phyloP scores from a whole-genome alignment of 2,797 vertebrate species.

The Argya squamiceps region DNA sequence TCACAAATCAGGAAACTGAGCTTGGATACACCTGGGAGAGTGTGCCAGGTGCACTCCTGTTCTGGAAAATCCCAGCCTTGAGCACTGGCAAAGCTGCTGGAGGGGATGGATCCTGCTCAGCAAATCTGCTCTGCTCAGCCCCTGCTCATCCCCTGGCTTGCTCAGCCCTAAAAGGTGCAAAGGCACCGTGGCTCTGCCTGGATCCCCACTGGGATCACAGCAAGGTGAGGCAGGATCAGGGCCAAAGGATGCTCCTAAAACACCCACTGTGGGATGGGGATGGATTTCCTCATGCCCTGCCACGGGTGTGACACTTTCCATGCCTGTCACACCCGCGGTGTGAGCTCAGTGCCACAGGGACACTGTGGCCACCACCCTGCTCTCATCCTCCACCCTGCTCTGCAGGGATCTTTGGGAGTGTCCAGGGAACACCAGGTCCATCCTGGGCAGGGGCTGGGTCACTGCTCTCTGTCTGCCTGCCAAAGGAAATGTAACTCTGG shows the following conservation, averaged over 20 bases:
- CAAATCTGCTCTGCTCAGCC: not conserved
- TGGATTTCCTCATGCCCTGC: accelerated
- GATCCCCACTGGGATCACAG: not conserved
- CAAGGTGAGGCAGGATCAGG: not conserved
- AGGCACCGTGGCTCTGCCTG: not conserved
- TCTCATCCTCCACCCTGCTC: not conserved
- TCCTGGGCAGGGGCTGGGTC: not conserved
- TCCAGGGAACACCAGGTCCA: not conserved
- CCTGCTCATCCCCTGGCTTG: not conserved
- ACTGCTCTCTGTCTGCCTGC: not conserved
- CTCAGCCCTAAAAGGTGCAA: not conserved
- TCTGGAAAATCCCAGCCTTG: not conserved
- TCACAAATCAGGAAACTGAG: not conserved
- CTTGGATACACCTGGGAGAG: not conserved
- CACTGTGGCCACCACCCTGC: not conserved
- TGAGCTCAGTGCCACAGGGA: not conserved
- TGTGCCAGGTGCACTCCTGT: accelerated
- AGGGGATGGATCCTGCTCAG: not conserved
- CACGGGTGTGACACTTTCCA: accelerated
- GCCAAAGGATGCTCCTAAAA: not conserved
- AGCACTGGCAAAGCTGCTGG: not conserved
- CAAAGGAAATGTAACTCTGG: not conserved
- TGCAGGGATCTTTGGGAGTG: not conserved
- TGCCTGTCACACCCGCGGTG: accelerated
- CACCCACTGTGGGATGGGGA: not conserved